Evolutionary conservation across 2,888 invertebrate genomes (phyloP), one percentile per base, ranked within the genome.

Genomic region (Ophion ellenae): DNA sequence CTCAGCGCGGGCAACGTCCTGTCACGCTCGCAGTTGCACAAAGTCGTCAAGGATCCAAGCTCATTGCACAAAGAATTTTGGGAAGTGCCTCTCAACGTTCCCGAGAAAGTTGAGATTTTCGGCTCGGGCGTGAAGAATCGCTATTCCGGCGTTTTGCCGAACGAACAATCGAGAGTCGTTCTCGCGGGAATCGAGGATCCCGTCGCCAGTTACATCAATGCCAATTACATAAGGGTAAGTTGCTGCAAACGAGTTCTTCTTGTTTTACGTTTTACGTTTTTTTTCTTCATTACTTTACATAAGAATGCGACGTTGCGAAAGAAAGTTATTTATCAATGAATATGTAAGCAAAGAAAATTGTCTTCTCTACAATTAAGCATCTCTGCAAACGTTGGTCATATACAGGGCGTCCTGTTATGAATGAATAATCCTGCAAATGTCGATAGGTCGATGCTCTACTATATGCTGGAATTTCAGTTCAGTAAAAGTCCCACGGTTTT

Each of bases 21-120:
- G 86, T 95, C 95, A 24, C 92, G 95, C 64, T 91, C 94, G 20
- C 95, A 96, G 89, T 91, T 96, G 67, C 93, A 94, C 64, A 94
- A 94, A 84, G 94, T 94, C 76, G 90, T 95, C 20, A 94, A 94
- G 85, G 95, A 95, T 89, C 94, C 95, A 0, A 90, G 94, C 67
- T 93, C 94, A 87, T 93, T 99, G 77, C 97, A 97, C 92, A 97
- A 98, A 91, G 98, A 99, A 93, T 99, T 99, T 93, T 98, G 98
- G 98, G 98, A 98, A 94, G 96, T 99, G 91, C 98, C 98, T 0
- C 96, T 98, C 85, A 99, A 99, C 94, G 97, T 98, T 88, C 98
- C 98, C 88, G 98, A 98, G 92, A 98, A 98, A 91, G 97, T 98
- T 10, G 96, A 97, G 91, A 97, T 98, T 0, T 97, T 97, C 45